A percentile compares a stretch with the other conserved stretches of the same genome.
These are phyloP conservation scores for Ceratoteleas bidentatus DNA, from an alignment of 1,140 invertebrate species.

Conservation along the genomic window DNA sequence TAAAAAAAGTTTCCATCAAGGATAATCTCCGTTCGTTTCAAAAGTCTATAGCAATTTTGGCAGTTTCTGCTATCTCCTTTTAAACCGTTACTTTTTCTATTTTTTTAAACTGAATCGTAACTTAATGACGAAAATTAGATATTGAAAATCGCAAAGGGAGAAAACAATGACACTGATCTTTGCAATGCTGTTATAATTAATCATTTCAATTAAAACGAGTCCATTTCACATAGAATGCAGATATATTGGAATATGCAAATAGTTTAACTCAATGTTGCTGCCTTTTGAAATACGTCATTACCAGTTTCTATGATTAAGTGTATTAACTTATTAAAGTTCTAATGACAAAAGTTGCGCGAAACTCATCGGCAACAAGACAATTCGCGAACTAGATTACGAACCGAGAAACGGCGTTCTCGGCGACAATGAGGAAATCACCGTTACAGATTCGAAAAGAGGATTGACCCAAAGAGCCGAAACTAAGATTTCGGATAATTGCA, in stretches of 20 bases:
- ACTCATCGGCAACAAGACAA: constrained; percentile 59
- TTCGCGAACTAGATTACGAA: constrained; percentile 53
- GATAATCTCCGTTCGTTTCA: no score
- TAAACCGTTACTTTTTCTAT: no score
- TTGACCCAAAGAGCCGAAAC: constrained; percentile 6
- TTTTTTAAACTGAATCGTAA: constrained; percentile 2
- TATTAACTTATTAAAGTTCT: constrained; percentile 80
- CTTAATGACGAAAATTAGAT: not conserved
- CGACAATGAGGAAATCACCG: constrained; percentile 61
- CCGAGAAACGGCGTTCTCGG: constrained; percentile 47
- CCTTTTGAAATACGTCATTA: constrained; percentile 47
- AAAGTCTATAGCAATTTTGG: no score
- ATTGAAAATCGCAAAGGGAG: not conserved
- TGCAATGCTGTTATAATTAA: constrained; percentile 7
- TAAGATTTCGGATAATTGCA: constrained; percentile 17
- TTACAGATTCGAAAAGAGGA: constrained; percentile 27
- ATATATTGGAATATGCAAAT: constrained; percentile 36
- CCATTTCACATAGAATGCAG: not conserved
- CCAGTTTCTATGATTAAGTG: constrained; percentile 61
- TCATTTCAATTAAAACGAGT: constrained; percentile 15
- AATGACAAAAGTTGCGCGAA: constrained; percentile 77
- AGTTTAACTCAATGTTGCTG: constrained; percentile 49
- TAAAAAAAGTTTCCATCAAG: no score
- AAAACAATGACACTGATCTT: not conserved
- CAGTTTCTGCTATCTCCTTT: no score